Base-by-base conservation (phyloP, 2,888 invertebrate genomes). In the Lypha dubia region DNA sequence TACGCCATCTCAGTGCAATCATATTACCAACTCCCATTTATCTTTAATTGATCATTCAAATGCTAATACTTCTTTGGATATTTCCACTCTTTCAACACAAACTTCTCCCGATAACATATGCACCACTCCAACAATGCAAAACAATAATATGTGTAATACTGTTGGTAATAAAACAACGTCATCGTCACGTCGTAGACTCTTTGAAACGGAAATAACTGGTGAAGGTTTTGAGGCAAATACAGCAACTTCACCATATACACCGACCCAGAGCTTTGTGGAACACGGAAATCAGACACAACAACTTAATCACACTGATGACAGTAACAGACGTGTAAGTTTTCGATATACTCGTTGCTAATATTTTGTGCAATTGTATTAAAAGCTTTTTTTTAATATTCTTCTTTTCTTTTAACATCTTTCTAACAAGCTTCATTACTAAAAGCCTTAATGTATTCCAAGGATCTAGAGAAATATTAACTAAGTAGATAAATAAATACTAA, bases 321-420 rank as follows among this genome's bases (percentile, higher is more conserved):
- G 46, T 24, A 79, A 46, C 32, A 87, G 67, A 84, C 83, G 87
- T 65, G 88, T 88, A 86, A 88, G 88, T 87, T 85, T 82, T 71
- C 20, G 53, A 20, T 56, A 63, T 51, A 63, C n/a, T n/a, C n/a
- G n/a, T n/a, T n/a, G 7, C 65, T 80, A 32, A 58, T 11, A 13
- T n/a, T 35, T 35, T 35, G 3, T 20, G 11, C 49, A 46, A 22
- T 73, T 28, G 28, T 28, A 20, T 22, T 20, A 13, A 20, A 53
- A 44, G 17, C 28, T 53, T 32, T 49, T 32, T 49, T 44, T 46
- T 71, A 63, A 70, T 62, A 44, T 77, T 65, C 11, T 70, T 22
- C 7, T 41, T 75, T 79, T n/a, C n/a, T n/a, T 81, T 49, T 75
- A 70, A 63, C 81, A 63, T 74, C 46, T 71, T 75, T 76, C 71